Percentiles rank a stretch among this genome's conserved stretches.
Conservation (phyloP, 1,140 invertebrate species). For the Hylaeus anthracinus region DNA sequence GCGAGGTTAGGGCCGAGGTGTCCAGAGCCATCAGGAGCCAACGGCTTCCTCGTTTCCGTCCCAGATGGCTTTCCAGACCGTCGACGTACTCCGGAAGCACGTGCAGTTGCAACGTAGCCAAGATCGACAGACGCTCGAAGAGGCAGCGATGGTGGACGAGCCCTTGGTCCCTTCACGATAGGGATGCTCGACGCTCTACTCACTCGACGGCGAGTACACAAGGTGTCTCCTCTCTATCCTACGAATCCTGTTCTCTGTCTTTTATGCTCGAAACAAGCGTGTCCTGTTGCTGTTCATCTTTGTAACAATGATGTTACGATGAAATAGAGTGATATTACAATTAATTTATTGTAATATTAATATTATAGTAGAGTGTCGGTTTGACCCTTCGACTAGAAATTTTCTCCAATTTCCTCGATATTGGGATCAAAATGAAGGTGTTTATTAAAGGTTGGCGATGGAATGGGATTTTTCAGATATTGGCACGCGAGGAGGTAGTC, state of each 20-base stretch:
- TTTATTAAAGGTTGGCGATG: background rate
- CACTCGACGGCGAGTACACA: conserved; percentile 78
- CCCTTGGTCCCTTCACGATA: conserved; percentile 59
- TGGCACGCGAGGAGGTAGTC: conserved; percentile 73
- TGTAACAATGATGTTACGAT: background rate
- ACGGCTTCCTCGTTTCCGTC: conserved; percentile 63
- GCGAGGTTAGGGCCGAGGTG: conserved; percentile 83
- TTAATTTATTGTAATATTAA: too few species aligned
- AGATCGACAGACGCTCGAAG: conserved; percentile 45
- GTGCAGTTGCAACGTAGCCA: conserved; percentile 70
- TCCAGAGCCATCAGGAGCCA: conserved; percentile 65
- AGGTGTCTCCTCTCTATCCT: conserved; percentile 68
- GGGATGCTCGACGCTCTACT: conserved; percentile 64
- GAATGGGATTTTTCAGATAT: conserved; percentile 62
- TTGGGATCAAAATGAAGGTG: too few species aligned
- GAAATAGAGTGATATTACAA: too few species aligned
- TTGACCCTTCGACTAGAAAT: background rate
- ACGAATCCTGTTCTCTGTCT: conserved; percentile 27
- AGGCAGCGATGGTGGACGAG: conserved; percentile 60
- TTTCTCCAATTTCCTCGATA: too few species aligned
- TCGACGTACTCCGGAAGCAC: conserved; percentile 69
- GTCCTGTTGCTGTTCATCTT: too few species aligned
- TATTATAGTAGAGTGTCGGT: too few species aligned
- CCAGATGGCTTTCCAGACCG: conserved; percentile 53
- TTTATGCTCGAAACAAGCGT: background rate